Evolutionary conservation across 1,140 invertebrate species (phyloP).

Genomic region (Coenobita brevimanus): DNA sequence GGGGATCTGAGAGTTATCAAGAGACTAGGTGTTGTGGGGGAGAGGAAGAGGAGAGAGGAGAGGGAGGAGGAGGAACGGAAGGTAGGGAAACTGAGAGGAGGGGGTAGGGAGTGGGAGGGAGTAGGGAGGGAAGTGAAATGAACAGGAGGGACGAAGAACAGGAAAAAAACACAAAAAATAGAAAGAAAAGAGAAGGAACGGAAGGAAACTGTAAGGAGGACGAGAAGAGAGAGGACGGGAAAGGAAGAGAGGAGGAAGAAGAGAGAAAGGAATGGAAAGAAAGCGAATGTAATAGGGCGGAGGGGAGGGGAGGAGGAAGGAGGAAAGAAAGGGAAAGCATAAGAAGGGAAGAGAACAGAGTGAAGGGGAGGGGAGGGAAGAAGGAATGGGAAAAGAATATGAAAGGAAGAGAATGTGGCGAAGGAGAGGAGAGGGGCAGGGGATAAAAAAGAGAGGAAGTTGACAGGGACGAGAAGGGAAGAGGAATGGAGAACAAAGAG

Average conservation of each 20-base stretch:
- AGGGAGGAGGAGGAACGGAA: no score
- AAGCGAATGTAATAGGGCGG: not conserved
- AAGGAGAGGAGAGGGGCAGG: no score
- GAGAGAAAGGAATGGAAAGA: not conserved
- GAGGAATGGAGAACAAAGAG: no score
- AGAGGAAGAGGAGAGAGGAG: no score
- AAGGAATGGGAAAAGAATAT: no score
- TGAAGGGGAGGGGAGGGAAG: not conserved
- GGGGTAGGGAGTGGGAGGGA: no score
- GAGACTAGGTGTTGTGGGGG: no score
- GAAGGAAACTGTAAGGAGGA: not conserved
- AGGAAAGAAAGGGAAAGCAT: not conserved
- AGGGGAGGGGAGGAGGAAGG: not conserved
- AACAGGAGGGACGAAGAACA: not conserved
- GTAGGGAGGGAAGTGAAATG: no score
- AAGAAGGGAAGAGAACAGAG: not conserved
- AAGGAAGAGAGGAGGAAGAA: not conserved
- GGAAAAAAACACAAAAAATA: not conserved
- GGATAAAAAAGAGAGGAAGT: not conserved
- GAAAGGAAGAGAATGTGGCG: slow-evolving; percentile 17
- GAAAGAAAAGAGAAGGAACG: not conserved
- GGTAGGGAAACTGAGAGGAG: no score
- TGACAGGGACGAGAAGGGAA: no score
- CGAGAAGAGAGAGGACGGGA: not conserved
- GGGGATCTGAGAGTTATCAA: no score